A percentile compares a stretch with the other conserved stretches of the same genome.
Evolutionary conservation across 2,113 vertebrate species (phyloP).

Genomic region (Sphyrna mokarran): DNA sequence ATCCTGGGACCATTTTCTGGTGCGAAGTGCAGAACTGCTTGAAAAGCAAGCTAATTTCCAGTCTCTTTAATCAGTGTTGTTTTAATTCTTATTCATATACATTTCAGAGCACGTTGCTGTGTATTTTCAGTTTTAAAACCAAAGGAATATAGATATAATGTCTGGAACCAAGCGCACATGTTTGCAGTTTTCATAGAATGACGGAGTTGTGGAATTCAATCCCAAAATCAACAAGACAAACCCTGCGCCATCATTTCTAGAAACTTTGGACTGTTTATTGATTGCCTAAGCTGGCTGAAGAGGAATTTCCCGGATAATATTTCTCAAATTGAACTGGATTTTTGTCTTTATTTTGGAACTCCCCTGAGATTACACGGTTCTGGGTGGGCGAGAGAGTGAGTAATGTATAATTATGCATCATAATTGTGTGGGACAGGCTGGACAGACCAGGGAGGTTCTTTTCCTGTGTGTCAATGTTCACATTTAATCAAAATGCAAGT

Average conservation of each 20-base stretch:
- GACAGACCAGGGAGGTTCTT: background rate
- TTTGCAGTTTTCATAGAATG: background rate
- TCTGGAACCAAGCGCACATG: background rate
- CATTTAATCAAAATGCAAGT: background rate
- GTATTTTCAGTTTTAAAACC: background rate
- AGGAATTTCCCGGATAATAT: background rate
- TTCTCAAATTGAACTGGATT: background rate
- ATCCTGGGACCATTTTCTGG: background rate
- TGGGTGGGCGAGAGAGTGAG: background rate
- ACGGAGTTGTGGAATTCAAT: background rate
- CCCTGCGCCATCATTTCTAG: background rate
- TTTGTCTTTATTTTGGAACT: background rate
- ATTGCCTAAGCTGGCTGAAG: background rate
- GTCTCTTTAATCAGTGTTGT: background rate
- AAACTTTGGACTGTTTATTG: background rate
- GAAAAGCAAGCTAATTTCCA: background rate
- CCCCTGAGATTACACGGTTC: background rate
- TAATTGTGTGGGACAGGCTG: background rate
- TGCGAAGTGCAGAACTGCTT: background rate
- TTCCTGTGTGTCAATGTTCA: background rate
- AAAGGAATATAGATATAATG: background rate
- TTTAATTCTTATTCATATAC: background rate
- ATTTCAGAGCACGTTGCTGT: background rate
- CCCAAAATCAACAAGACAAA: background rate
- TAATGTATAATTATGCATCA: background rate